These are phyloP conservation scores for Oxyteleia sp. DNA, from an alignment of 2,888 invertebrate species.

Conservation along the genomic window DNA sequence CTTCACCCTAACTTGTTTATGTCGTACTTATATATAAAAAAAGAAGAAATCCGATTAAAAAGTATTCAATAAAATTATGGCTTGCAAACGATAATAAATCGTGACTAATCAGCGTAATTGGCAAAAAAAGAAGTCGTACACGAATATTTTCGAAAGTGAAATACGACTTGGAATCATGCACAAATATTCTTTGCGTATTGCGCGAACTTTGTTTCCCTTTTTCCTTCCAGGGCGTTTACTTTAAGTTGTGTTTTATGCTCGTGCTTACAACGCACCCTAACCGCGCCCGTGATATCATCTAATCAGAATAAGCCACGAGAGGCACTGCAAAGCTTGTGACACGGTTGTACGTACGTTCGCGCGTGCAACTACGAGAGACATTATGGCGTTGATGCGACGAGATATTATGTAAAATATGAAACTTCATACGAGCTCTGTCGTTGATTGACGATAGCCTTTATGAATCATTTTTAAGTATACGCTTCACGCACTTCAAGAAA, in stretches of 20 bases:
- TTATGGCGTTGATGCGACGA: conserved; percentile 63
- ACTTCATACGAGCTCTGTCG: conserved; percentile 52
- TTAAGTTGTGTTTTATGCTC: conserved; percentile 53
- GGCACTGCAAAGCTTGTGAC: conserved; percentile 44
- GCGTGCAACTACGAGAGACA: conserved; percentile 58
- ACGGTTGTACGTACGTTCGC: conserved; percentile 32
- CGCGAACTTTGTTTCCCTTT: conserved; percentile 28
- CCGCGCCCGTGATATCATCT: conserved; percentile 60
- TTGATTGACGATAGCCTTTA: conserved; percentile 63
- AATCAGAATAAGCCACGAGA: conserved; percentile 64
- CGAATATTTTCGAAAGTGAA: conserved; percentile 50
- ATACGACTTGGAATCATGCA: conserved; percentile 52
- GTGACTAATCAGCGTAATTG: conserved; percentile 42
- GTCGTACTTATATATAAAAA: no score
- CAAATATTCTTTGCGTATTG: conserved; percentile 16
- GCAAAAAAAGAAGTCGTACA: conserved; percentile 10
- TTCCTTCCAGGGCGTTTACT: conserved; percentile 19
- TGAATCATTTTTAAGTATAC: conserved; percentile 58
- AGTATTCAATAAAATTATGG: conserved; percentile 6
- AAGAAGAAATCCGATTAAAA: no score
- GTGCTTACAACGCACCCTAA: conserved; percentile 54
- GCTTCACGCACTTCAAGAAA: conserved; percentile 13
- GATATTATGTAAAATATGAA: conserved; percentile 69
- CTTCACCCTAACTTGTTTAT: no score
- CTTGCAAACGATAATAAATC: conserved; percentile 9